Percentiles rank a stretch among this genome's conserved stretches.
These are phyloP conservation scores for Terrapene triunguis DNA, from an alignment of 2,113 vertebrate species.

Conservation along the genomic window DNA sequence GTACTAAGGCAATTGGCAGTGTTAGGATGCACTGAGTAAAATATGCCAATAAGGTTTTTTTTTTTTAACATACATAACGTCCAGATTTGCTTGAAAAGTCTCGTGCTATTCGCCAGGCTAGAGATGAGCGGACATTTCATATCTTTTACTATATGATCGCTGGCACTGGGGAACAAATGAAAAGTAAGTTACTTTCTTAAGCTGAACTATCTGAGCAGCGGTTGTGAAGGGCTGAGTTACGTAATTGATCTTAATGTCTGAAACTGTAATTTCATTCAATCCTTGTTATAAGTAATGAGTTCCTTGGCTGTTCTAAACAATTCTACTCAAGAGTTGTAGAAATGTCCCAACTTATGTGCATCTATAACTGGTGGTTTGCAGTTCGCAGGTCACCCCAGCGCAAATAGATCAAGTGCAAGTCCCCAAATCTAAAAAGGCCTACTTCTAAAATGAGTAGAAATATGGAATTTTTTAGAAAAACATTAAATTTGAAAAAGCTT, in stretches of 20 bases:
- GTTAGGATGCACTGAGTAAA: not conserved
- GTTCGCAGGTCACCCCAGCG: not conserved
- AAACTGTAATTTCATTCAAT: not conserved
- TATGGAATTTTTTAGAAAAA: not conserved
- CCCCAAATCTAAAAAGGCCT: not conserved
- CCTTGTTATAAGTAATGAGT: not conserved
- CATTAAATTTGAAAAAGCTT: not conserved
- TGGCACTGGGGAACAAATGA: slow-evolving; percentile 84
- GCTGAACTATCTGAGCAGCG: not conserved
- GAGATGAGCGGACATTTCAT: slow-evolving; percentile 85
- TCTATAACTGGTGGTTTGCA: not conserved
- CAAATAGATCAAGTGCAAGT: not conserved
- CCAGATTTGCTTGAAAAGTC: slow-evolving; percentile 88
- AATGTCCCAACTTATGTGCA: not conserved
- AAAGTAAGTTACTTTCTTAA: slow-evolving; percentile 73
- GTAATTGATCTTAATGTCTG: not conserved
- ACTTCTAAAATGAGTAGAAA: not conserved
- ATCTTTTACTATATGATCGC: slow-evolving; percentile 87
- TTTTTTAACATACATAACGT: slow-evolving; percentile 64
- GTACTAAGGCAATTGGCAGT: not conserved
- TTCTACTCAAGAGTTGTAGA: not conserved
- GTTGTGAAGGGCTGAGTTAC: not conserved
- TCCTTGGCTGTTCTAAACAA: not conserved
- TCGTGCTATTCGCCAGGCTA: slow-evolving; percentile 84
- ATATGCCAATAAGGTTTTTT: not conserved